A percentile compares a stretch with the other conserved stretches of the same genome.
Evolutionary conservation across 2,797 vertebrate genomes (phyloP).

Genomic region (Cercopithecus hamlyni): DNA sequence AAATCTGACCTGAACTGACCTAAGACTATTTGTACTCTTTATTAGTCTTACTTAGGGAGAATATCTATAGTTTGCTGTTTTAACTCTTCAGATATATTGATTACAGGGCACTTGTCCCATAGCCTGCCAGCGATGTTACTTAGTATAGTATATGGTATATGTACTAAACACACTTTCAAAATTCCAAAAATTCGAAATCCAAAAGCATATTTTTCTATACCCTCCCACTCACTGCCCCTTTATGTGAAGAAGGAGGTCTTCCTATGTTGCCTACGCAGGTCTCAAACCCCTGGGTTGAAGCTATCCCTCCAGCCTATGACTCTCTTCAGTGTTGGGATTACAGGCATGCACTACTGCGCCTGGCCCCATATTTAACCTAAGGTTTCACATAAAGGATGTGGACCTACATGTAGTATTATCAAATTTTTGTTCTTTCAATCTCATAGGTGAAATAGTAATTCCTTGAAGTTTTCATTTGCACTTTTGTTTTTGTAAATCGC

Average conservation of each 20-base stretch:
- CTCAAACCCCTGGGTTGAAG: not conserved
- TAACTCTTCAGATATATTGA: not conserved
- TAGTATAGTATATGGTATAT: not conserved
- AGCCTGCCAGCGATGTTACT: not conserved
- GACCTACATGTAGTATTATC: not conserved
- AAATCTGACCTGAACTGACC: constrained; percentile 16
- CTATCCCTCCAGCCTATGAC: not conserved
- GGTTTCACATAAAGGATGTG: constrained; percentile 16
- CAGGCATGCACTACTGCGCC: no score
- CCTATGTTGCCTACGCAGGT: not conserved
- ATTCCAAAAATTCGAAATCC: not conserved
- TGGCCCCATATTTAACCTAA: not conserved
- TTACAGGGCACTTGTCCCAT: not conserved
- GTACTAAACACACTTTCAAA: not conserved
- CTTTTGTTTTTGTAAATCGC: not conserved
- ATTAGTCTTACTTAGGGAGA: not conserved
- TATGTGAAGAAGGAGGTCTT: not conserved
- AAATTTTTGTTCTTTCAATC: constrained; percentile 12
- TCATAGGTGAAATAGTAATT: constrained; percentile 8
- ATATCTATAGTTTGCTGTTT: not conserved
- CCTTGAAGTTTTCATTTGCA: not conserved
- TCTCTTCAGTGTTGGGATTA: not conserved
- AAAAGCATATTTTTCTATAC: not conserved
- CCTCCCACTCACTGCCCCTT: not conserved
- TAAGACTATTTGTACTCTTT: not conserved